phyloP scores from a whole-genome alignment of 2,888 invertebrate species.

The Romanomermis culicivorax region DNA sequence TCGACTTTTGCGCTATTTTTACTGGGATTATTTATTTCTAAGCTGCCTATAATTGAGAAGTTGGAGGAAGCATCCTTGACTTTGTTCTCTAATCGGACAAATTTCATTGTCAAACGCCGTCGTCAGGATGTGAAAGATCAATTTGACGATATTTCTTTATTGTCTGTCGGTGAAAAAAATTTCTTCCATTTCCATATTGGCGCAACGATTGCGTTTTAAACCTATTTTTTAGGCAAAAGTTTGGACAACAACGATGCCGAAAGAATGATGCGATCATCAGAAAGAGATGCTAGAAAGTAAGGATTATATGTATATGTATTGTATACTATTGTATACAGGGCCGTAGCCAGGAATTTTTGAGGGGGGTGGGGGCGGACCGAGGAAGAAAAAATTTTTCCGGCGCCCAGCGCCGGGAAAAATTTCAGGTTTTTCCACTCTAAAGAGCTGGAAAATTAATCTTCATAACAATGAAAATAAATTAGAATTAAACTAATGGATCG shows the following conservation, averaged over 20 bases:
- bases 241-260: constrained; percentile 13
- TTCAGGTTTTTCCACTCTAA: no score
- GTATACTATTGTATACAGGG: no score
- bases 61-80: constrained; percentile 57
- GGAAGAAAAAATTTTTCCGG: no score
- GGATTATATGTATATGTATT: neutral
- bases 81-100: constrained; percentile 45
- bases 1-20: no score
- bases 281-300: constrained; percentile 21
- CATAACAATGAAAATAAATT: no score
- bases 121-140: constrained; percentile 81
- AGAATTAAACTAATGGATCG: no score
- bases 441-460: no score
- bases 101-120: constrained; percentile 51
- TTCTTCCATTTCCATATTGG: no score
- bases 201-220: neutral
- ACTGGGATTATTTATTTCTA: no score
- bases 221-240: constrained; percentile 7
- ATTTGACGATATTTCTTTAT: constrained; percentile 62
- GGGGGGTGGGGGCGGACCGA: no score
- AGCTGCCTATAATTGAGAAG: constrained; percentile 5
- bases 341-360: no score
- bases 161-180: constrained; percentile 22
- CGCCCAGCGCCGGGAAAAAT: no score
- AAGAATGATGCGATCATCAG: constrained; percentile 17